These are phyloP conservation scores for Drosophila burlai DNA, from an alignment of 1,140 invertebrate genomes.

Conservation along the genomic window DNA sequence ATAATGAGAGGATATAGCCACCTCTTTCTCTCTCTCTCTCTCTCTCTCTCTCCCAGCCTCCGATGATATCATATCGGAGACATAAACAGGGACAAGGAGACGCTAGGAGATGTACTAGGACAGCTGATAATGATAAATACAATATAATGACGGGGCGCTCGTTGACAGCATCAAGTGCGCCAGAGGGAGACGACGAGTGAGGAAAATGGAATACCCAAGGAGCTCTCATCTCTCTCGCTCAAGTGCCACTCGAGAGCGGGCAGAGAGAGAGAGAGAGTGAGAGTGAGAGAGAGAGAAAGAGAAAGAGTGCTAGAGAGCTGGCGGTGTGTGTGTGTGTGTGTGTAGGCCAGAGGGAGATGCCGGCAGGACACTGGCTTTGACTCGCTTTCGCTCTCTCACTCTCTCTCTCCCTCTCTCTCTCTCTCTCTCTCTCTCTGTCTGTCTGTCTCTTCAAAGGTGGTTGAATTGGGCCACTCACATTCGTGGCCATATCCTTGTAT, in stretches of 20 bases:
- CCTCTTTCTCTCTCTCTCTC: not conserved
- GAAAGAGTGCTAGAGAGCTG: not conserved
- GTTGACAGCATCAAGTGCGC: constrained; percentile 77
- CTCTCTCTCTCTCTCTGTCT: constrained; percentile 5
- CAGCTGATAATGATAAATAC: constrained; percentile 78
- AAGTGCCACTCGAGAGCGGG: constrained; percentile 69
- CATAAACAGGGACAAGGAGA: not conserved
- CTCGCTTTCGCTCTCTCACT: constrained; percentile 2
- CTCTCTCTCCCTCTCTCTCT: constrained; percentile 5
- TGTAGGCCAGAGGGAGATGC: constrained; percentile 31
- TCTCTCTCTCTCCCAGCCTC: not conserved
- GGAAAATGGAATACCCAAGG: constrained; percentile 5
- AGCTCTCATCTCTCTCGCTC: constrained; percentile 47
- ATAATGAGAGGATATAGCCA: not conserved
- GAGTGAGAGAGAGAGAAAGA: not conserved
- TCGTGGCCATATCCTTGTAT: constrained; percentile 49
- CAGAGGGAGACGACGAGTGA: constrained; percentile 11
- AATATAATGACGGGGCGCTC: constrained; percentile 76
- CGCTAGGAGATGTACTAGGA: not conserved
- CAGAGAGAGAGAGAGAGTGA: constrained; percentile 11
- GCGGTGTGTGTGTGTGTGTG: constrained; percentile 35
- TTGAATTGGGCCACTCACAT: constrained; percentile 70
- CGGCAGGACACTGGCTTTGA: constrained; percentile 35
- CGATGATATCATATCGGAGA: constrained; percentile 19
- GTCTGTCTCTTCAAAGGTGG: constrained; percentile 35